Evolutionary conservation across 2,797 vertebrate species (phyloP).

Genomic region (Pseudocheirus occidentalis): DNA sequence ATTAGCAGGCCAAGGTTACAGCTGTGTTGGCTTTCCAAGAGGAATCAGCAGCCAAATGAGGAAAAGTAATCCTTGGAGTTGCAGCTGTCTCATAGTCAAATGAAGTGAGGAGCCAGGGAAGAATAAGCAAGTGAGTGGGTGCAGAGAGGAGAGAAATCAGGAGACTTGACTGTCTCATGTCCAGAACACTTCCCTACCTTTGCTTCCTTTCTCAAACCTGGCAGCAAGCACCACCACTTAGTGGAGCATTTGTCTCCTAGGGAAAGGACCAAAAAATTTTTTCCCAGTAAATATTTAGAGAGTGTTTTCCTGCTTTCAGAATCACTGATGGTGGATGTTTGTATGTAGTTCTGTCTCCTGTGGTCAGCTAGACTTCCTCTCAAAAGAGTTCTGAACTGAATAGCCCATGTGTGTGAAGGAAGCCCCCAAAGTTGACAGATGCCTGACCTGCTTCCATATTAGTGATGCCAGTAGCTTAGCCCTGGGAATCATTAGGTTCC

Average conservation of each 20-base stretch:
- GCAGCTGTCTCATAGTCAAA: conserved; percentile 67
- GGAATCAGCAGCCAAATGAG: conserved; percentile 70
- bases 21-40: conserved; percentile 73
- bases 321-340: neutral
- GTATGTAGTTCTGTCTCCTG: neutral
- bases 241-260: neutral
- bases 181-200: neutral
- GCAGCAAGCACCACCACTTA: neutral
- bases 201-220: neutral
- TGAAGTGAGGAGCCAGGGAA: conserved; percentile 62
- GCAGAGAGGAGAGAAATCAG: conserved; percentile 59
- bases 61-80: conserved; percentile 57
- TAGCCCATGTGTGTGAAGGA: neutral
- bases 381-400: neutral
- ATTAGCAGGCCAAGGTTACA: conserved; percentile 68
- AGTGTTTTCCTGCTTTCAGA: neutral
- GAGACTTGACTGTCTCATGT: neutral
- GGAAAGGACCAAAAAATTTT: neutral
- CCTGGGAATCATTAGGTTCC: neutral
- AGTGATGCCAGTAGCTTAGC: neutral
- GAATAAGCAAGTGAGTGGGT: conserved; percentile 46
- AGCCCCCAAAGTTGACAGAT: neutral
- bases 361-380: neutral
- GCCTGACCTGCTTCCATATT: neutral
- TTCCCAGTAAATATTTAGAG: conserved; percentile 12